Conservation (phyloP, 2,113 vertebrate genomes). For the Corythoichthys haematopterus region DNA sequence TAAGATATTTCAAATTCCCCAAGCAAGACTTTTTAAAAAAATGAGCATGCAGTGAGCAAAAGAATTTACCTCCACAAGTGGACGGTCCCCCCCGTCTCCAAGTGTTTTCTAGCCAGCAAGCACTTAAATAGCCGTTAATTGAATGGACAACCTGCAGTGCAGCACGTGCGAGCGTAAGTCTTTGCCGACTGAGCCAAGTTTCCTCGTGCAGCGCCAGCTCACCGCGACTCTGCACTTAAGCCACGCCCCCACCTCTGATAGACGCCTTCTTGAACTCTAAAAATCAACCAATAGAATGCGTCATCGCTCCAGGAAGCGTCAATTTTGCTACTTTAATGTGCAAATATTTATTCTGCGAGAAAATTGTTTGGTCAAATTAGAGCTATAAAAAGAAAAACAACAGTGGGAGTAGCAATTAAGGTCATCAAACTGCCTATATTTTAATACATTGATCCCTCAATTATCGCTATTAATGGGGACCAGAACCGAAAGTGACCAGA, state of each 20-base stretch:
- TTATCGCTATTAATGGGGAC: too few relatives aligned
- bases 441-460: too few relatives aligned
- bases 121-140: constrained; percentile 19
- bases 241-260: constrained; percentile 29
- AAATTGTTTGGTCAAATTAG: background rate
- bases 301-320: background rate
- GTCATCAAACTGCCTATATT: background rate
- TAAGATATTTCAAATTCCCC: too few relatives aligned
- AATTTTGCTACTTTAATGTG: background rate
- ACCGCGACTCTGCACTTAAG: background rate
- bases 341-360: background rate
- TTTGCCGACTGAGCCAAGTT: background rate
- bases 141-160: background rate
- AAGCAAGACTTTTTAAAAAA: too few relatives aligned
- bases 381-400: background rate
- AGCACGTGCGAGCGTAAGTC: too few relatives aligned
- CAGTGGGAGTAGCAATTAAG: background rate
- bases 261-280: background rate
- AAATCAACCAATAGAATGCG: constrained; percentile 29
- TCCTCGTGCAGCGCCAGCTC: background rate
- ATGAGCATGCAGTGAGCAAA: background rate
- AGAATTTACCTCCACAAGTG: constrained; percentile 1
- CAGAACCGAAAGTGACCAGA: too few relatives aligned
- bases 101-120: background rate
- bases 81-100: background rate